Evolutionary conservation across 2,113 vertebrate genomes (phyloP), one percentile per base, ranked within the genome.

Genomic region (Ancistrus triradiatus): DNA sequence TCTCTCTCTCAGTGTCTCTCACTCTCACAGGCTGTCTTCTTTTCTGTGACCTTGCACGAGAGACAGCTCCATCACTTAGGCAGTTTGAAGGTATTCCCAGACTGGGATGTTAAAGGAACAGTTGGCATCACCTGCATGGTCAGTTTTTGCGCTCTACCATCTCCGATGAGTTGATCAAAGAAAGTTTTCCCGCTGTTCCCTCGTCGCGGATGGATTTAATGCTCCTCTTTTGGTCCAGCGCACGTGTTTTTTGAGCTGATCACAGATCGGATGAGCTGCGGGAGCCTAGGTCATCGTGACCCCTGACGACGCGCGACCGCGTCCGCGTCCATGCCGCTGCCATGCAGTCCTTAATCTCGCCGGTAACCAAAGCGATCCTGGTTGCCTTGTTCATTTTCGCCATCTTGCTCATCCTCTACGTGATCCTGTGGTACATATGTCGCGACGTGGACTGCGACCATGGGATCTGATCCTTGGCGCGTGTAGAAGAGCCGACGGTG

Each of bases 361-460:
- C 91, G 66, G 87, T 93, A 77, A 91, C 86, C 83, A 93, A 91
- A 84, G 91, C 91, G 59, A 80, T 92, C 69, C 84, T 93, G 74
- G 91, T 93, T 75, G 90, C 88, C 66, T 80, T 93, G 25, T 93
- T 93, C 83, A 91, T 93, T 81, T 90, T 93, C 80, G 91, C 91
- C 77, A 92, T 93, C 78, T 86, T 93, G 19, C 86, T 93, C 68
- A 93, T 93, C 80, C 89, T 93, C 35, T 93, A 92, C 80, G 91
- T 93, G 80, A 92, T 93, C 74, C 82, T 93, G 17, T 93, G 91
- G 91, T 93, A 93, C 83, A 93, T 93, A 83, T 93, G 91, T 84
- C 87, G 91, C 63, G 91, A 93, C 77, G 90, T 90, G 75, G 91
- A 93, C 82, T 92, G 89, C 79, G 91, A 92, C 71, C 91, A 90